Conservation (phyloP, 1,140 invertebrate genomes). For the Pogonomyrmex californicus region DNA sequence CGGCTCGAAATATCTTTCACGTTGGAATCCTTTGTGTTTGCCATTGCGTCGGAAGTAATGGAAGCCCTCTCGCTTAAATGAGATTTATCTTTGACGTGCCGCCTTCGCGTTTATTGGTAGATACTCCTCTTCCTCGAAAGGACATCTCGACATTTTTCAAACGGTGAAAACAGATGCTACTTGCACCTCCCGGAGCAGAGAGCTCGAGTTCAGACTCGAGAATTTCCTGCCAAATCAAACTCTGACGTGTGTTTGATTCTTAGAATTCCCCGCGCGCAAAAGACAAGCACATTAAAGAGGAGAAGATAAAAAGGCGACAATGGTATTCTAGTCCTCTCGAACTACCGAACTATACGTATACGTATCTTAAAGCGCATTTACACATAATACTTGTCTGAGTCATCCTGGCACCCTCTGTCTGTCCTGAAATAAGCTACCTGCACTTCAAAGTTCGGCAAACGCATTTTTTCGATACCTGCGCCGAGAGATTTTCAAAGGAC, state of each 20-base stretch:
- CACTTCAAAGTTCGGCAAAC: conserved; percentile 32
- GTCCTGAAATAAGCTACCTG: conserved; percentile 45
- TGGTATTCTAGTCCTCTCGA: conserved; percentile 15
- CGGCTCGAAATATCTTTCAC: background rate
- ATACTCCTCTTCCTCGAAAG: background rate
- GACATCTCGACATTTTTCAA: conserved; percentile 14
- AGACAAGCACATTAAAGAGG: conserved; percentile 28
- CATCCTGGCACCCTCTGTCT: conserved; percentile 18
- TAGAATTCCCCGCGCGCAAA: background rate
- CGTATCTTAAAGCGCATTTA: conserved; percentile 28
- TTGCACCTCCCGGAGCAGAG: background rate
- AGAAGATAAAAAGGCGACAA: conserved; percentile 1
- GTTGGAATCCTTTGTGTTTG: background rate
- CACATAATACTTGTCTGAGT: conserved; percentile 51
- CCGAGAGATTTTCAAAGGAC: conserved; percentile 29
- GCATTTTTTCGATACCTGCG: background rate
- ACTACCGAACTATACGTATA: background rate
- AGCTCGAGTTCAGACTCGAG: background rate
- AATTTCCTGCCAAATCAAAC: conserved; percentile 4
- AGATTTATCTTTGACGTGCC: conserved; percentile 23
- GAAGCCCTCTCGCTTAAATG: background rate
- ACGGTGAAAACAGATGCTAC: background rate
- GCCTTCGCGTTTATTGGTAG: background rate
- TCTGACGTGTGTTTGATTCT: background rate
- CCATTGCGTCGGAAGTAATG: conserved; percentile 22